These are phyloP conservation scores for Nyctibius grandis DNA, from an alignment of 2,797 vertebrate species.

Conservation along the genomic window DNA sequence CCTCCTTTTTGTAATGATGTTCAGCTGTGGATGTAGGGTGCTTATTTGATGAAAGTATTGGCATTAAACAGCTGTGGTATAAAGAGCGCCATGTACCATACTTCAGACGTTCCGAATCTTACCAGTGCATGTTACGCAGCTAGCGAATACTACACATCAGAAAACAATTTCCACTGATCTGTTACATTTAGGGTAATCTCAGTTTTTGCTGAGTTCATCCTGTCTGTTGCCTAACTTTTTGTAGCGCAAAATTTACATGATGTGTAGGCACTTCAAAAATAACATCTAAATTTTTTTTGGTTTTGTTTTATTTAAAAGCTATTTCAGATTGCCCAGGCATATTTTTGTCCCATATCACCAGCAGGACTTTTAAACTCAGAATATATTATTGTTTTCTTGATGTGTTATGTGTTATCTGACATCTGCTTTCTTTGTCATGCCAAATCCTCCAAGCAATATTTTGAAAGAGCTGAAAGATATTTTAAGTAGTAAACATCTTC, in stretches of 20 bases:
- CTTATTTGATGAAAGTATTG: background rate
- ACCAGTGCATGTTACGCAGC: background rate
- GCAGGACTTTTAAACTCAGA: constrained; percentile 49
- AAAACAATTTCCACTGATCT: background rate
- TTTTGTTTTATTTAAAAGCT: constrained; percentile 54
- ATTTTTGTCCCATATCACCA: constrained; percentile 50
- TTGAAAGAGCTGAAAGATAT: constrained; percentile 62
- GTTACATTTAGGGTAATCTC: background rate
- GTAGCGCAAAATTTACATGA: background rate
- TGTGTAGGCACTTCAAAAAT: background rate
- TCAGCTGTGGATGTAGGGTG: background rate
- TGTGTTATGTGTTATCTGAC: constrained; percentile 55
- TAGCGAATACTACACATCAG: background rate
- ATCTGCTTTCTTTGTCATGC: constrained; percentile 63
- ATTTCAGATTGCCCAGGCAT: constrained; percentile 36
- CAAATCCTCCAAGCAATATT: constrained; percentile 56
- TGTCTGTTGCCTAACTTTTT: constrained; percentile 16
- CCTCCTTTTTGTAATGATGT: background rate
- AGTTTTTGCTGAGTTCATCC: constrained; percentile 16
- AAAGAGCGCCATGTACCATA: background rate
- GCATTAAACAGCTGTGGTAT: background rate
- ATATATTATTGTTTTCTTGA: constrained; percentile 55
- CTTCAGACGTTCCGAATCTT: background rate
- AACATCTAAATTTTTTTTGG: background rate
- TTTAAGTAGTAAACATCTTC: constrained; percentile 61